These are phyloP conservation scores for Helostoma temminkii DNA, from an alignment of 2,797 vertebrate species.

Conservation along the genomic window DNA sequence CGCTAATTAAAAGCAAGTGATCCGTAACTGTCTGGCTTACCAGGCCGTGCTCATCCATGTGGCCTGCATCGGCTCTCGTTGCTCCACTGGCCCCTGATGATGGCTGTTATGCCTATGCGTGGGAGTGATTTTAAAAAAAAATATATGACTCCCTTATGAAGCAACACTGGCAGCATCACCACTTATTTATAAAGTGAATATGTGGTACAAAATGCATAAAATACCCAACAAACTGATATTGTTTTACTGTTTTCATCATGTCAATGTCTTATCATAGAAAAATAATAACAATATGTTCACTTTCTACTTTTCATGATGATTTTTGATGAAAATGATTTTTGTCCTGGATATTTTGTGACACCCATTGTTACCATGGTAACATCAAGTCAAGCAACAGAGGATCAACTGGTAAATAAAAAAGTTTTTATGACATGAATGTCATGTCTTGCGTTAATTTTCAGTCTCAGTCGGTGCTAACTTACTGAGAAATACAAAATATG, in stretches of 20 bases:
- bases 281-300: neutral
- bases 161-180: conserved; percentile 6
- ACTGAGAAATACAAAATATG: neutral
- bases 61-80: conserved; percentile 60
- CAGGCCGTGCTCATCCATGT: conserved; percentile 76
- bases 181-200: conserved; percentile 18
- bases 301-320: too few relatives aligned
- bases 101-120: conserved; percentile 41
- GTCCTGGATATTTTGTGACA: neutral
- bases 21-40: conserved; percentile 79
- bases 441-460: neutral
- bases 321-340: too few relatives aligned
- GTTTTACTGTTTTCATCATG: neutral
- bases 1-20: conserved; percentile 83
- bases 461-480: neutral
- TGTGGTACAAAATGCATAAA: neutral
- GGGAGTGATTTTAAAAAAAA: conserved; percentile 47
- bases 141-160: conserved; percentile 20
- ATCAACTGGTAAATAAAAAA: neutral
- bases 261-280: neutral
- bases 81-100: conserved; percentile 50
- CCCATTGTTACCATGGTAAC: neutral
- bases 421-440: neutral
- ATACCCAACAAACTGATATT: neutral
- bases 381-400: neutral